Evolutionary conservation across 2,888 invertebrate genomes (phyloP).

Genomic region (Sarcophaga carnaria): DNA sequence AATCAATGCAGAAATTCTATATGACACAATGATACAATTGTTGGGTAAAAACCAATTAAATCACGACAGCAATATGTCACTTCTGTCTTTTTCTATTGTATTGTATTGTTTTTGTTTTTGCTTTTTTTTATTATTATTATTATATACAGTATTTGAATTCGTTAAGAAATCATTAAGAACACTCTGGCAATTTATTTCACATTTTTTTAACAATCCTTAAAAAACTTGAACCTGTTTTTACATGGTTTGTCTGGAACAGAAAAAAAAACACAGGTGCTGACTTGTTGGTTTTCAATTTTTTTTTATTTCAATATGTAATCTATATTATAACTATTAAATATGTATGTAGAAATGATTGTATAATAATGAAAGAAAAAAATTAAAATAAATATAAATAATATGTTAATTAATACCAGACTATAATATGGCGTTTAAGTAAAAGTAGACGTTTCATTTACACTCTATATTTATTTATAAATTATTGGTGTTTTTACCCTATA

Average conservation of each 20-base stretch:
- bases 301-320: not conserved
- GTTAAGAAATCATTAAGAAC: conserved; percentile 35
- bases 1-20: conserved; percentile 38
- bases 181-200: not conserved
- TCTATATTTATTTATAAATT: too few relatives aligned
- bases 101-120: conserved; percentile 5
- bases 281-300: not conserved
- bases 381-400: not conserved
- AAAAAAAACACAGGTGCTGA: conserved; percentile 19
- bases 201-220: conserved; percentile 17
- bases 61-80: conserved; percentile 57
- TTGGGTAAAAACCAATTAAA: conserved; percentile 68
- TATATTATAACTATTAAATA: conserved; percentile 12
- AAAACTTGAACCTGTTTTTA: conserved; percentile 5
- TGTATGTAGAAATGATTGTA: conserved; percentile 4
- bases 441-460: too few relatives aligned
- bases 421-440: too few relatives aligned
- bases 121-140: not conserved
- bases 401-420: not conserved
- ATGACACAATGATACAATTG: conserved; percentile 50
- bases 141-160: conserved; percentile 7
- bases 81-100: conserved; percentile 7
- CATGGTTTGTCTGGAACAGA: not conserved
- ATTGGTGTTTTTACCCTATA: too few relatives aligned
- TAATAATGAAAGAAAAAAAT: not conserved